These are phyloP conservation scores for Nyctereutes procyonoides DNA, from an alignment of 2,113 vertebrate genomes.

Conservation along the genomic window DNA sequence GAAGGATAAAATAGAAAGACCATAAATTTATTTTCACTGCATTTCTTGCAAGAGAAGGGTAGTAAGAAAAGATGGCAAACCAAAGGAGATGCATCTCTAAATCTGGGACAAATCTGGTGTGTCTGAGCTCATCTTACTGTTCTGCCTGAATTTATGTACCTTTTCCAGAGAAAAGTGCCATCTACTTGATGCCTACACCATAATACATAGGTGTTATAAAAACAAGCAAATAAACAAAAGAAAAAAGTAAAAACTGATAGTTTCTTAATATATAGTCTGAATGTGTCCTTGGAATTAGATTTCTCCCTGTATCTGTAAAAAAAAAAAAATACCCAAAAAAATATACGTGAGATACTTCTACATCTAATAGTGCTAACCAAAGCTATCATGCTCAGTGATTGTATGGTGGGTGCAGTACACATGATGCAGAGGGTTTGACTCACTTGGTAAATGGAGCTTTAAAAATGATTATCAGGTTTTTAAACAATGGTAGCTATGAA, in stretches of 20 bases:
- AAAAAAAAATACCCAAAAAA: not conserved
- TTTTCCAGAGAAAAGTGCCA: not conserved
- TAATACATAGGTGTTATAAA: slow-evolving; percentile 19
- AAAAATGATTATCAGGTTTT: slow-evolving; percentile 43
- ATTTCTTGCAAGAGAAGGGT: not conserved
- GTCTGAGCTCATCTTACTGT: not conserved
- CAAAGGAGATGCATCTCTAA: not conserved
- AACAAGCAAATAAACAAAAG: not conserved
- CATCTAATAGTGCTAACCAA: not conserved
- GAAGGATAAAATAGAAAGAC: not conserved
- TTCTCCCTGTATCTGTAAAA: not conserved
- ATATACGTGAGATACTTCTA: not conserved
- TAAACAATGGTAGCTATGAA: slow-evolving; percentile 52
- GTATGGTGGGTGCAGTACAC: not conserved
- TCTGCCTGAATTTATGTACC: not conserved
- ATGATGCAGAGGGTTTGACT: not conserved
- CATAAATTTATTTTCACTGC: not conserved
- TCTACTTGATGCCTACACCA: not conserved
- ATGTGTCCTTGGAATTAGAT: not conserved
- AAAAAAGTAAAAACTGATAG: not conserved
- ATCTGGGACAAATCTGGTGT: not conserved
- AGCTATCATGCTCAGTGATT: not conserved
- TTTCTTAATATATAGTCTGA: not conserved
- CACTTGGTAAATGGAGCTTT: not conserved
- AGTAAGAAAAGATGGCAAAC: not conserved